Base-by-base conservation (phyloP, 2,888 invertebrate species). In the Meghimatium bilineatum region DNA sequence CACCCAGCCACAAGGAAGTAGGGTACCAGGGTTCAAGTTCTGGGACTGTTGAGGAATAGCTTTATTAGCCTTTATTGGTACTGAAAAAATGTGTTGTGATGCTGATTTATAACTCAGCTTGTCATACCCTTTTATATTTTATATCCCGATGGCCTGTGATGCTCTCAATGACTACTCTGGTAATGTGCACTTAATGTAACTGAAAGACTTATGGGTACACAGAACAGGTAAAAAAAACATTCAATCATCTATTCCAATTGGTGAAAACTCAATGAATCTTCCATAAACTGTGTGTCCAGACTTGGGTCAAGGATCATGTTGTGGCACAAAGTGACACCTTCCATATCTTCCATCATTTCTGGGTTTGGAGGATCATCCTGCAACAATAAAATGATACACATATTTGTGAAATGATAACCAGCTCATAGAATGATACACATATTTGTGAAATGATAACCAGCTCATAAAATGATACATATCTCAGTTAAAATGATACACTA, bases 331-430 rank as follows among this genome's bases (percentile, higher is more conserved):
- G 60, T 66, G 23, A 84, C 80, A 29, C 66, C 77, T n/a, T 76
- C 83, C 44, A 76, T 69, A 26, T 84, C 84, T 80, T 84, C 84
- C 77, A 80, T 52, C 69, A 84, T 56, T 34, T 78, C 78, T 32
- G 74, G 84, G 52, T 79, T 84, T 0, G 84, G 84, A 8, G 84
- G 84, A 29, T 84, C 84, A 69, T 84, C 84, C 84, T 84, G 80
- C 32, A 79, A 66, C 14, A 71, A 32, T 26, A 17, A 20, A n/a
- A 72, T 8, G 17, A 44, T 23, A 63, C 14, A 63, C 8, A 17
- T 56, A 6, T 56, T 17, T 14, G 8, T 17, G 20, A 56, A 56
- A 56, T 56, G 56, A 56, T 23, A 56, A 56, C 17, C 56, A 23
- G 56, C 23, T 56, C 17, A 32, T 26, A 17, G 26, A n/a, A 72